Evolutionary conservation across 2,888 invertebrate genomes (phyloP), one percentile per base, ranked within the genome.

Genomic region (Caradrina kadenii): DNA sequence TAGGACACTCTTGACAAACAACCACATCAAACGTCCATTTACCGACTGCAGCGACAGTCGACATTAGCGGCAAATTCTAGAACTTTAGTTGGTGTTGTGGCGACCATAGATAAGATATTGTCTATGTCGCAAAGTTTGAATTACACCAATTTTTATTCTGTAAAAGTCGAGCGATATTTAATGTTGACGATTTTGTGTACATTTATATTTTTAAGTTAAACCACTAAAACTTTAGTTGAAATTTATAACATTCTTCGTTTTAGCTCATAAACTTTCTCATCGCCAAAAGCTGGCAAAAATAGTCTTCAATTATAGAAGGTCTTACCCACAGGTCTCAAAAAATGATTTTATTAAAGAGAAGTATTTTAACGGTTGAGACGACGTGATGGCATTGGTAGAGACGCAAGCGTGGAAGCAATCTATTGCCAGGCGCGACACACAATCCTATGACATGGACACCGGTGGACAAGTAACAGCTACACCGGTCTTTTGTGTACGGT

Each of bases 1-100:
- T 91, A 92, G 91, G 93, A 96, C 96, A 96, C 96, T 94, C 96
- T 96, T 96, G 96, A 96, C 96, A 96, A 96, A 96, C 96, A 96
- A 87, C 96, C 93, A 95, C 95, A 96, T 95, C 96, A 95, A 96
- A 96, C 96, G 96, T 96, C 96, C 96, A 96, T 96, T 96, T 96
- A 96, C 96, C 96, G 96, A 96, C 96, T 96, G 93, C 94, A 96
- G 96, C 96, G 96, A 92, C 93, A 93, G 88, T 92, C 89, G 89
- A 90, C 89, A 88, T 83, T 82, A 85, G 90, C 92, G 94, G 91
- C 76, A 53, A 84, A 82, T 90, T 93, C 89, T 90, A 87, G 93
- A 94, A 95, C 90, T 90, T 89, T 86, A 79, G 70, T 77, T 81
- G 86, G 86, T 88, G 85, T 89, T 90, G 88, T 90, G 89, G 91